These are phyloP conservation scores for Tenthredo distinguenda DNA, from an alignment of 2,888 invertebrate species.

Conservation along the genomic window DNA sequence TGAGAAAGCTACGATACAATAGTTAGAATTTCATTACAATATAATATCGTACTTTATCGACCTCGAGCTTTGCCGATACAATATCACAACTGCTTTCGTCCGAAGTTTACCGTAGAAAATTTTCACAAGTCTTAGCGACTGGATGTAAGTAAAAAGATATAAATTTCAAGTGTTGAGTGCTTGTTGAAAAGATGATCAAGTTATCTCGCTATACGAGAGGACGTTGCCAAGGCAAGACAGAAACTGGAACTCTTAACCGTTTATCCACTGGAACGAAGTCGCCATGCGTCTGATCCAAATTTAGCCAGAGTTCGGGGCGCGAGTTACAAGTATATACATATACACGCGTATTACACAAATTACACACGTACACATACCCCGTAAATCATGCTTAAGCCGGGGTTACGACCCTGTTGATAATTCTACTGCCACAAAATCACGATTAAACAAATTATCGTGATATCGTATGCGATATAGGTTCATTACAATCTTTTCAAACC, in stretches of 20 bases:
- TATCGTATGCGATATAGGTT: background rate
- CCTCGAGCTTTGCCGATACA: background rate
- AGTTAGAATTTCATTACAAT: background rate
- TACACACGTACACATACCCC: background rate
- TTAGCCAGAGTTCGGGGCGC: constrained; percentile 53
- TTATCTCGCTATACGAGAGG: background rate
- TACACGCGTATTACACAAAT: background rate
- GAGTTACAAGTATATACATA: background rate
- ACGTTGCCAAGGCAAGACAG: background rate
- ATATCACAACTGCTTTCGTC: background rate
- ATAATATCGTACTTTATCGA: background rate
- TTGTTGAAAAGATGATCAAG: constrained; percentile 3
- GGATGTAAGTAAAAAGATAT: background rate
- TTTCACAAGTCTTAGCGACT: background rate
- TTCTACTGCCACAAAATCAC: background rate
- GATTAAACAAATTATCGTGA: background rate
- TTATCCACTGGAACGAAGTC: constrained; percentile 54
- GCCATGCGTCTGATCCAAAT: constrained; percentile 60
- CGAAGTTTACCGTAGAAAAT: background rate
- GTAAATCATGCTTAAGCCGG: constrained; percentile 11
- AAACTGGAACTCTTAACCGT: constrained; percentile 45
- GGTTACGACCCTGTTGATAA: background rate
- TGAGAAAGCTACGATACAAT: background rate
- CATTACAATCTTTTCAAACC: background rate
- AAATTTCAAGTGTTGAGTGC: constrained; percentile 18